These are phyloP conservation scores for Stigmatopora argus DNA, from an alignment of 2,113 vertebrate species.

Conservation along the genomic window DNA sequence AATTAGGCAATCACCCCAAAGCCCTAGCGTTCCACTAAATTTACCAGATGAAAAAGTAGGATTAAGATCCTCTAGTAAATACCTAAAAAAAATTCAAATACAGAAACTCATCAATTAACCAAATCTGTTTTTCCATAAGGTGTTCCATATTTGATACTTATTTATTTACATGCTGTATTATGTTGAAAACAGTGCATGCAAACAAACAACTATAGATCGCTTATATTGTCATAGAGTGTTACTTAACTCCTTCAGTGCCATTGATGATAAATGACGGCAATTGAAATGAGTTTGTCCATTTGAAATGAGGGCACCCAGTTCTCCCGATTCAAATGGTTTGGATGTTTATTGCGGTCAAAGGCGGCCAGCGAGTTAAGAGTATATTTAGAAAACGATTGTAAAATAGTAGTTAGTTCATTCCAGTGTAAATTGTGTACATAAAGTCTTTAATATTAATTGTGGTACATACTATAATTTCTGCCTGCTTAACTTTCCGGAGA, in stretches of 20 bases:
- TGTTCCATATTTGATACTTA: conserved; percentile 1
- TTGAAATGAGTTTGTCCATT: too few relatives aligned
- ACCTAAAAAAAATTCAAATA: neutral
- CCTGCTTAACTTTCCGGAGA: conserved; percentile 19
- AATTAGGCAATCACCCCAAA: neutral
- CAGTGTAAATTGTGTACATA: conserved; percentile 59
- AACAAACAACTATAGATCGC: neutral
- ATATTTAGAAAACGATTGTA: neutral
- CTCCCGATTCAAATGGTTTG: too few relatives aligned
- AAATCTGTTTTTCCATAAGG: neutral
- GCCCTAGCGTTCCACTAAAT: too few relatives aligned
- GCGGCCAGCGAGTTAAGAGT: neutral
- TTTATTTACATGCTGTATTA: neutral
- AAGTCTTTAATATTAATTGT: conserved; percentile 21
- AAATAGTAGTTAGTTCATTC: neutral
- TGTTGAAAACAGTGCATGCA: conserved; percentile 27
- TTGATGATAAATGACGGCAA: too few relatives aligned
- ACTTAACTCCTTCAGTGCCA: neutral
- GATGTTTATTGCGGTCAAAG: too few relatives aligned
- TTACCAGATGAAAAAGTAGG: neutral
- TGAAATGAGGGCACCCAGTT: too few relatives aligned
- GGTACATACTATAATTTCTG: neutral
- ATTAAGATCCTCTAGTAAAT: neutral
- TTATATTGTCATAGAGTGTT: neutral
- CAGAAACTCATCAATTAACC: neutral